Evolutionary conservation across 2,113 vertebrate genomes (phyloP), one percentile per base, ranked within the genome.

Genomic region (Astatotilapia flaviijosephi): DNA sequence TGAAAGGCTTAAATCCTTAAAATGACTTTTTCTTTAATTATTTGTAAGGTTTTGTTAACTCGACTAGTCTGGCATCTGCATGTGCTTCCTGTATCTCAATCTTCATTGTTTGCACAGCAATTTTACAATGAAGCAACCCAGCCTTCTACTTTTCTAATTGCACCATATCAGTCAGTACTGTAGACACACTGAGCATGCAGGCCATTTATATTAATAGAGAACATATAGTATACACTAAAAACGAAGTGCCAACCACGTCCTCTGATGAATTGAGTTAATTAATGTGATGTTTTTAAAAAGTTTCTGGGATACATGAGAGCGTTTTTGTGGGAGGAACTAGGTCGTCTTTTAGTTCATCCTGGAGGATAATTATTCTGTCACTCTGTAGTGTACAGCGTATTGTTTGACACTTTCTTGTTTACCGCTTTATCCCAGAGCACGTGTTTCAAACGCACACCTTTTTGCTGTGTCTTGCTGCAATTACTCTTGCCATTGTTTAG

Each of bases 41-140:
- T 80, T 23, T 62, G 4, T 53, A 40, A 68, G 28, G 49, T 35
- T 21, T 40, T 77, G 40, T 77, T 68, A 70, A 49, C 58, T 89
- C 19, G 58, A 86, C 53, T 83, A 73, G 62, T 80, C 40, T 79
- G 83, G 17, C 68, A 82, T 84, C 81, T 90, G 83, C 83, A 84
- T 87, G 68, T 80, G 83, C 70, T 82, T 70, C 68, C 42, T 17
- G 17, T 15, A 70, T 89, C 85, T 85, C 68, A 62, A 79, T 70
- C 4, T n/a, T 90, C 79, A 86, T 80, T 80, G 79, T 91, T 75
- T 82, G 68, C 85, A 94, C 87, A 92, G 91, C 93, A 93, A 19
- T 89, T 90, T 91, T 90, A 54, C 91, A 91, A 92, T 73, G 53
- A 85, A 49, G 60, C 40, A 58, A 51, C 37, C 70, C 83, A 86